A percentile compares a stretch with the other conserved stretches of the same genome.
Evolutionary conservation across 2,797 vertebrate genomes (phyloP).

Genomic region (Mycteria americana): DNA sequence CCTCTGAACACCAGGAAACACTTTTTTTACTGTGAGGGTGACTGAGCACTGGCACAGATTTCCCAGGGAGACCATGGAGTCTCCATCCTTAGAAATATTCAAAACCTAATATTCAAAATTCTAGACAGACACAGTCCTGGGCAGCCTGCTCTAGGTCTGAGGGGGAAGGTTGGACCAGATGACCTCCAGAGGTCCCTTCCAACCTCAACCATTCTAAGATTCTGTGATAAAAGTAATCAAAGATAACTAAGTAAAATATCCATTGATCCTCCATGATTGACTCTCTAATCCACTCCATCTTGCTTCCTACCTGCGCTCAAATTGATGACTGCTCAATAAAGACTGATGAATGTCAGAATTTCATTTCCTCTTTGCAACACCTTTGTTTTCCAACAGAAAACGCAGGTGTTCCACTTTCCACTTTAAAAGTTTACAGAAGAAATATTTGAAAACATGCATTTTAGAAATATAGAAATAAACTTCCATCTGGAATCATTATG

Average conservation of each 20-base stretch:
- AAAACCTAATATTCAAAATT: background rate
- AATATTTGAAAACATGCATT: background rate
- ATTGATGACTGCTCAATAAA: background rate
- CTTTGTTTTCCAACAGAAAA: background rate
- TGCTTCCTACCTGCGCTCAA: background rate
- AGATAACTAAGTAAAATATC: background rate
- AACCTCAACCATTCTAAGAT: background rate
- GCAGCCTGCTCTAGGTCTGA: background rate
- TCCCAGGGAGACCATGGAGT: too few species aligned
- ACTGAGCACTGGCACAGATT: background rate
- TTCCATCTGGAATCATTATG: background rate
- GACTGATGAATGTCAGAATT: background rate
- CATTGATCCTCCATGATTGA: background rate
- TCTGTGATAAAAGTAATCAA: background rate
- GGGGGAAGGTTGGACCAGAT: background rate
- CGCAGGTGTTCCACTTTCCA: background rate
- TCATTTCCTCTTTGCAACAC: background rate
- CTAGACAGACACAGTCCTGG: background rate
- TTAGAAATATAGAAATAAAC: background rate
- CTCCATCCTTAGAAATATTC: background rate
- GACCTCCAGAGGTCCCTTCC: background rate
- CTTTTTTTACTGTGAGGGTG: background rate
- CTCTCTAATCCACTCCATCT: background rate
- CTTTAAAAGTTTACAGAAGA: background rate
- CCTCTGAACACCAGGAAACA: background rate